Percentiles rank a stretch among this genome's conserved stretches.
Evolutionary conservation across 2,113 vertebrate genomes (phyloP).

Genomic region (Otolemur garnettii): DNA sequence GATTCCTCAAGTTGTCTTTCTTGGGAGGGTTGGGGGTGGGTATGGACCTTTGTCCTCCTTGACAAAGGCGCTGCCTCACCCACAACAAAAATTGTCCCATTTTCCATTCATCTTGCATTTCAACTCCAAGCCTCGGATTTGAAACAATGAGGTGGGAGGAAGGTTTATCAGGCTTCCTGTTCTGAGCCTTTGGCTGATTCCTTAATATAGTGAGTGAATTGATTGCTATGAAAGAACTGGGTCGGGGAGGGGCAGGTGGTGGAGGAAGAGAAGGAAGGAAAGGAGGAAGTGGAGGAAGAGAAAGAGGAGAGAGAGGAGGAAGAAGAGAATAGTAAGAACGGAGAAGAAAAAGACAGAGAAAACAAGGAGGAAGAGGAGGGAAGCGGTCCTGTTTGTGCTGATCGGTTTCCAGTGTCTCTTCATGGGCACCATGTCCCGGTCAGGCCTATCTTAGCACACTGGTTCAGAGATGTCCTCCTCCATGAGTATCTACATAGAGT

Average conservation of each 20-base stretch:
- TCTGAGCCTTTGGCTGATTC: neutral
- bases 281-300: neutral
- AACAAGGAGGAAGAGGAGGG: no score
- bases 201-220: fast-evolving
- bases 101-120: neutral
- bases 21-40: neutral
- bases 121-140: neutral
- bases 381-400: fast-evolving
- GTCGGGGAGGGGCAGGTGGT: no score
- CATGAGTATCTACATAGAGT: neutral
- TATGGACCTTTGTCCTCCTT: neutral
- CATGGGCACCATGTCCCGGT: fast-evolving
- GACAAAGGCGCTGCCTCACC: fast-evolving
- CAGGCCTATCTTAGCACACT: neutral
- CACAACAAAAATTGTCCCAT: neutral
- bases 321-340: no score
- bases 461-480: neutral
- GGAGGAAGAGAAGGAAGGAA: fast-evolving
- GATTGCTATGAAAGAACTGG: neutral
- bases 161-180: fast-evolving
- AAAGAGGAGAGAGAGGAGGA: no score
- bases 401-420: neutral
- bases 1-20: neutral
- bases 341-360: neutral
- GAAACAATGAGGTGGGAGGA: neutral